Percentiles rank a stretch among this genome's conserved stretches.
These are phyloP conservation scores for Bombus difficillimus DNA, from an alignment of 1,140 invertebrate species.

Conservation along the genomic window DNA sequence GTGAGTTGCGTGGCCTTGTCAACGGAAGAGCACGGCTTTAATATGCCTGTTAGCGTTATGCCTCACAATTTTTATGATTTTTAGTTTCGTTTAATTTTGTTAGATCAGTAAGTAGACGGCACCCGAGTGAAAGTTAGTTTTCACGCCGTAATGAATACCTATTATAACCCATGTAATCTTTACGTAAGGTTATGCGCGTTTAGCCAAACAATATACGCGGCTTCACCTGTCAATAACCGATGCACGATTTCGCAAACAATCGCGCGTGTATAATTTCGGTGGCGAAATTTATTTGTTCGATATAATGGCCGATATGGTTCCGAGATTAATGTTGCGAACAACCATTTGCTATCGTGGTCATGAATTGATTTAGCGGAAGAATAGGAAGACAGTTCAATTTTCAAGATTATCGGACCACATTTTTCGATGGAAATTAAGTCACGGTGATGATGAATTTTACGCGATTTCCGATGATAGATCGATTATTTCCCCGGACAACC, in stretches of 20 bases:
- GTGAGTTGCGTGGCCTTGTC: no score
- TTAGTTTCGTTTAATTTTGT: background rate
- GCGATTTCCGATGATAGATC: conserved; percentile 13
- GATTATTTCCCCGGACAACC: background rate
- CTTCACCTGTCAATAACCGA: conserved; percentile 9
- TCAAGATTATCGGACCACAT: conserved; percentile 2
- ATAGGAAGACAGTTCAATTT: conserved; percentile 44
- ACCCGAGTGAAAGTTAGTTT: background rate
- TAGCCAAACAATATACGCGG: background rate
- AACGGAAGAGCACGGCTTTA: background rate
- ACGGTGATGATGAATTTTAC: conserved; percentile 33
- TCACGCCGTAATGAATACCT: background rate
- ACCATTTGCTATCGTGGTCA: conserved; percentile 41
- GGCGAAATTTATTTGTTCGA: conserved; percentile 39
- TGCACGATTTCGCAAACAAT: background rate
- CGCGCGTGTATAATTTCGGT: background rate
- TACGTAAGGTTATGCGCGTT: background rate
- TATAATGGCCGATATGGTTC: background rate
- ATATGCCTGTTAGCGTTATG: background rate
- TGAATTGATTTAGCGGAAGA: conserved; percentile 47
- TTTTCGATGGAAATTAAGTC: conserved; percentile 40
- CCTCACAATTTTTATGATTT: background rate
- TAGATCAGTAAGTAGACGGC: no score
- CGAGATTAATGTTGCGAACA: conserved; percentile 45
- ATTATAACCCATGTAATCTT: background rate